Base-by-base conservation (phyloP, 2,797 vertebrate genomes). In the Eulemur mongoz region DNA sequence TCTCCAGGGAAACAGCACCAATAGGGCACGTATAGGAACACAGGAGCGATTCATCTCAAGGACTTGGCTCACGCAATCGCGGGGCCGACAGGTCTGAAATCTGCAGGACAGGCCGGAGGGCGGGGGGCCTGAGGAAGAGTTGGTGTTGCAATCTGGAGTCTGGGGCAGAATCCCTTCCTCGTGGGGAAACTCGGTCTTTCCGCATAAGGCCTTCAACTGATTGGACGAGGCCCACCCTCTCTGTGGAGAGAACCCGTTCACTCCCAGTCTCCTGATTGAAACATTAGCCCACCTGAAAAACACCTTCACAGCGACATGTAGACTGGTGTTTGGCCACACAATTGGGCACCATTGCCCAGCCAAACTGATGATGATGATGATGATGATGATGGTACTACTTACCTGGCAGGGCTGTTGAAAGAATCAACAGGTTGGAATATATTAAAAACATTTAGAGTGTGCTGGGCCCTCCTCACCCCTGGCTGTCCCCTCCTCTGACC, bases 91-190 rank as follows among this genome's bases (percentile, higher is more conserved):
- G 14, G 20, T 13, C 27, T 23, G 48, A 69, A 12, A 32, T 20
- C 40, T 35, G 4, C 7, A 14, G 75, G 75, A 25, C 20, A 57
- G 45, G 25, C 4, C 0, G 0, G 43, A 40, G 17, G 15, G 9
- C 15, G 2, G 81, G 52, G 48, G 40, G 12, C 7, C 23, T 30
- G 20, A 40, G 23, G 32, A 30, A 48, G 50, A 59, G 20, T 1
- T 14, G 35, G 17, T 30, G 18, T 61, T 35, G 48, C 50, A 30
- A 15, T 38, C 72, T 32, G 30, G 17, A 65, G 27, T 25, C 7
- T 25, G 40, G 40, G 27, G 54, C 50, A 40, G 50, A 90, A 22
- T 70, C 40, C 23, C 20, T 40, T 32, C 25, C 7, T 84, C 30
- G 17, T 4, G 20, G 40, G 40, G 61, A 50, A 6, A 15, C 8